A percentile compares a stretch with the other conserved stretches of the same genome.
phyloP scores from a whole-genome alignment of 2,797 vertebrate genomes.

The Eptatretus atami region DNA sequence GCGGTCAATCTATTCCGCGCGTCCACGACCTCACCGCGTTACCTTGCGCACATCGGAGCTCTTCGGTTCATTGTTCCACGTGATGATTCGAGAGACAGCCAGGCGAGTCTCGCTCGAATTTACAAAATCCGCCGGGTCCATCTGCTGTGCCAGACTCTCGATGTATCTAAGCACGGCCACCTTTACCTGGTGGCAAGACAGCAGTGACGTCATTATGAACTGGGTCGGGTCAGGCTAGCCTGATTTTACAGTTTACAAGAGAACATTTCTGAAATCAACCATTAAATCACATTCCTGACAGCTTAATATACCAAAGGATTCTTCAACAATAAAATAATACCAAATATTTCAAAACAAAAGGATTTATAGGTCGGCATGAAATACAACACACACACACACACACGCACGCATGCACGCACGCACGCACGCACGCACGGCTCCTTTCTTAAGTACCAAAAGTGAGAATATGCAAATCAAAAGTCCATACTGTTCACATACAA shows the following conservation, averaged over 20 bases:
- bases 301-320: too few relatives aligned
- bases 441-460: too few relatives aligned
- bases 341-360: too few relatives aligned
- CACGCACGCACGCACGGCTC: too few relatives aligned
- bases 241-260: conserved; percentile 30
- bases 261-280: conserved; percentile 25
- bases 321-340: too few relatives aligned
- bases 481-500: too few relatives aligned
- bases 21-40: conserved; percentile 4
- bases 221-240: conserved; percentile 27
- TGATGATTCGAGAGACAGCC: conserved; percentile 77
- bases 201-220: conserved; percentile 31
- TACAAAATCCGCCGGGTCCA: conserved; percentile 73
- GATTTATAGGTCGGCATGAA: too few relatives aligned
- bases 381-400: too few relatives aligned
- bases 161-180: conserved; percentile 84
- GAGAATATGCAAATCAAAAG: too few relatives aligned
- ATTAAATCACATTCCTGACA: conserved; percentile 14
- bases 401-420: too few relatives aligned
- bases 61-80: conserved; percentile 86
- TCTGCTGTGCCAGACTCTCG: conserved; percentile 63
- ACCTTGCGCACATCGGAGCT: conserved; percentile 93
- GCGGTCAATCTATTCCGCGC: too few relatives aligned
- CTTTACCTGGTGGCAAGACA: conserved; percentile 47
- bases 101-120: conserved; percentile 85